phyloP scores from a whole-genome alignment of 2,797 vertebrate genomes.

The Alectoris magna region DNA sequence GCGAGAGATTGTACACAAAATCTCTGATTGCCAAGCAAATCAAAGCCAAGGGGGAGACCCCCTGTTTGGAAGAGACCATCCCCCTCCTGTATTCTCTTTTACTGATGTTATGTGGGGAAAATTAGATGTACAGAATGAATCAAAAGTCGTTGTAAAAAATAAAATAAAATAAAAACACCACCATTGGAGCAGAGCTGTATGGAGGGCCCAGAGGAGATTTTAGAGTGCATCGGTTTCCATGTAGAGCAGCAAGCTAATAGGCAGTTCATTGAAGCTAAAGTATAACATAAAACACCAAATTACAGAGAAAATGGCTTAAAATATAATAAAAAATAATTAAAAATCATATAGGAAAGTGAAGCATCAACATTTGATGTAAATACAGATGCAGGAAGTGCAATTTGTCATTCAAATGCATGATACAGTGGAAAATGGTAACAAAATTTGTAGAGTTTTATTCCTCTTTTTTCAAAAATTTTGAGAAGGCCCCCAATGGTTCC shows the following conservation, averaged over 20 bases:
- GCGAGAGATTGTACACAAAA: constrained; percentile 75
- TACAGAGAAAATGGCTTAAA: constrained; percentile 53
- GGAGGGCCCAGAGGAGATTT: constrained; percentile 50
- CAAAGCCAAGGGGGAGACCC: constrained; percentile 76
- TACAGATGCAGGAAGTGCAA: constrained; percentile 34
- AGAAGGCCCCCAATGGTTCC: background rate
- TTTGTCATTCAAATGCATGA: constrained; percentile 49
- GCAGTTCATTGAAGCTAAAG: constrained; percentile 67
- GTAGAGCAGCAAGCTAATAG: constrained; percentile 57
- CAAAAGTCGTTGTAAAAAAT: constrained; percentile 45
- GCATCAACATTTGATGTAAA: constrained; percentile 56
- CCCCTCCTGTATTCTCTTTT: constrained; percentile 72
- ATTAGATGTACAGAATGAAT: constrained; percentile 74
- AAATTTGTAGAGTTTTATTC: background rate
- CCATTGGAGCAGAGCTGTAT: constrained; percentile 48
- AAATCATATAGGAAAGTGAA: constrained; percentile 51
- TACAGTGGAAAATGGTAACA: constrained; percentile 7
- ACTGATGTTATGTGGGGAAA: constrained; percentile 64
- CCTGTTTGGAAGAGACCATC: constrained; percentile 76
- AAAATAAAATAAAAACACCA: constrained; percentile 41
- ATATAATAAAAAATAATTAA: constrained; percentile 74
- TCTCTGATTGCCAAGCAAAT: constrained; percentile 79
- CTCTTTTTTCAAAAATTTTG: background rate
- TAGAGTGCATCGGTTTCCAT: constrained; percentile 34
- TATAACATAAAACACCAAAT: constrained; percentile 63